Evolutionary conservation across 2,797 vertebrate genomes (phyloP), one percentile per base, ranked within the genome.

Genomic region (Amazonetta brasiliensis): DNA sequence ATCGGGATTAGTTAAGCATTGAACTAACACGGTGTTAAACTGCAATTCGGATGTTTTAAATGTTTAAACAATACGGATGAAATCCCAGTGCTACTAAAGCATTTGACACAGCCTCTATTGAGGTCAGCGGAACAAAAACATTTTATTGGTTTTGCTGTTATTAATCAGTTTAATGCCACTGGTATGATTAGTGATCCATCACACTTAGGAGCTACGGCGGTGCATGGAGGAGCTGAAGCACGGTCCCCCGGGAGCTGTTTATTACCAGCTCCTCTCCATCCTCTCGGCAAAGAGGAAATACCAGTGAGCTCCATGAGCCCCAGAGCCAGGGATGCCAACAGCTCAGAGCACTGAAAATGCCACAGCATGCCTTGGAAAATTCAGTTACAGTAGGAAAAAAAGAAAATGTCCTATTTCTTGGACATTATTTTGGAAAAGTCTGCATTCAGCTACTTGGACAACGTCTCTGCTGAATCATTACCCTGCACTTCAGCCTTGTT

Each of bases 21-120:
- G 95, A 91, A 95, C 66, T 90, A 96, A 94, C 64, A 84, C 41
- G 64, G 54, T 87, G 95, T 83, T 55, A 55, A 91, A 87, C 2
- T 46, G 50, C 28, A 76, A 26, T 71, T 88, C 33, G 48, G 41
- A n/a, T 63, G 22, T 56, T 94, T 66, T n/a, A 88, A 84, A 72
- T 48, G 46, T 75, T 92, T 76, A 73, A 90, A 56, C 43, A 79
- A 59, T 22, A 75, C 76, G 59, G 63, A 59, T 55, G 20, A 88
- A 93, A 84, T 67, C 73, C 66, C 39, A 52, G 71, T 0, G 3
- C n/a, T 56, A 59, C 25, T 78, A 0, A 86, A 75, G 30, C 48
- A 48, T 41, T 75, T 91, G 92, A 89, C 59, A 90, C 84, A 86
- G 55, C 37, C 52, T 81, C 69, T 69, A 7, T 63, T 83, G 86